Evolutionary conservation across 1,140 invertebrate genomes (phyloP), one percentile per base, ranked within the genome.

Genomic region (Procambarus virginalis): DNA sequence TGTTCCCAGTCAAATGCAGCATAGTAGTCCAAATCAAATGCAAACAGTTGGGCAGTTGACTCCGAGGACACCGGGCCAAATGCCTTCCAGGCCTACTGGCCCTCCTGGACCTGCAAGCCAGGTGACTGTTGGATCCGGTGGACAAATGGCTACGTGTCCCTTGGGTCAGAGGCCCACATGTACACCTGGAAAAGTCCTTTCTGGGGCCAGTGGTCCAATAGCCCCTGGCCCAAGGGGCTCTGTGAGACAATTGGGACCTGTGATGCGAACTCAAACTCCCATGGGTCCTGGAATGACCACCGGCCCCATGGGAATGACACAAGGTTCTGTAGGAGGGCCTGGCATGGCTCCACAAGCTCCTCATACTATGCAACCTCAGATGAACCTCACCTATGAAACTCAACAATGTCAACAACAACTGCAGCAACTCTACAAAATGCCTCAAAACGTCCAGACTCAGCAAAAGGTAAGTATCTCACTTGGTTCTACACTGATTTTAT

Each of bases 321-420:
- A 76, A 46, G 70, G 70, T 60, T 14, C 64, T 58, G 81, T 64
- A 20, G 60, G 45, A n/a, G 60, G 55, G 2, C 75, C 83, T 51
- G 64, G 75, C 22, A 58, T 86, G 78, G 45, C 75, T 8, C 58
- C 79, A 34, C 83, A 87, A 73, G 76, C 55, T 17, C 77, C 83
- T 14, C 83, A 70, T 46, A 20, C 75, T 48, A 75, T 91, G 60
- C 89, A 91, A 81, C 91, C 89, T 9, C 91, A 90, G 20, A 73
- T 91, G 76, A 92, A 91, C 80, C 70, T 92, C n/a, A 46, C 81
- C 45, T 87, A 88, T 58, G 91, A 92, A 68, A 84, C 89, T 2
- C 89, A 92, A 85, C 89, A 92, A 73, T 91, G 91, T 78, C 89
- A 92, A 55, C 91, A 92, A 51, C 89, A 92, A 68, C 89, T 92